A percentile compares a stretch with the other conserved stretches of the same genome.
phyloP scores from a whole-genome alignment of 1,140 invertebrate species.

The Lucilia cuprina region DNA sequence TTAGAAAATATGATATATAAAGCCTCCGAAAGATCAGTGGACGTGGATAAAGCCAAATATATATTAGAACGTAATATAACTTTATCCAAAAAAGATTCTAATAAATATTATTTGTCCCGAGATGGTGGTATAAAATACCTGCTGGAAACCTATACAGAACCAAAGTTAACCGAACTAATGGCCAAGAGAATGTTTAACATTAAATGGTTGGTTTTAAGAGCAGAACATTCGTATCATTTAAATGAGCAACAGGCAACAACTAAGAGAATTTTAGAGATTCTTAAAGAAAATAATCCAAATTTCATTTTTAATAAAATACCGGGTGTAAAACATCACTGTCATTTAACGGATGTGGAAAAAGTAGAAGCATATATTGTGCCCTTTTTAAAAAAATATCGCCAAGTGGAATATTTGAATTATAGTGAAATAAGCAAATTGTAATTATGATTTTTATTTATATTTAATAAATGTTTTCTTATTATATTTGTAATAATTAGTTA shows the following conservation, averaged over 20 bases:
- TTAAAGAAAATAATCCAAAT: slow-evolving; percentile 64
- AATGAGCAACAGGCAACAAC: slow-evolving; percentile 54
- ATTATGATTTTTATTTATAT: neutral
- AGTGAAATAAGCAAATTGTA: neutral
- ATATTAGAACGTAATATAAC: slow-evolving; percentile 67
- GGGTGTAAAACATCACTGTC: slow-evolving; percentile 71
- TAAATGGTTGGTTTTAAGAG: slow-evolving; percentile 50
- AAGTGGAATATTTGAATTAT: slow-evolving; percentile 20
- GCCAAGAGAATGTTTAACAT: slow-evolving; percentile 39
- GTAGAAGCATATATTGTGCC: slow-evolving; percentile 66
- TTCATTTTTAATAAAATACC: slow-evolving; percentile 70
- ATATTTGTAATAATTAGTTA: too few relatives aligned
- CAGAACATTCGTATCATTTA: slow-evolving; percentile 37
- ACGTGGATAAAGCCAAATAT: slow-evolving; percentile 64
- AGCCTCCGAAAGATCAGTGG: slow-evolving; percentile 64
- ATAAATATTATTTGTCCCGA: slow-evolving; percentile 68
- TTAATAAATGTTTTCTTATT: too few relatives aligned
- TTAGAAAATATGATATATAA: slow-evolving; percentile 64
- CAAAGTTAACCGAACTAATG: slow-evolving; percentile 37
- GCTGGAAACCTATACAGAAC: slow-evolving; percentile 27
- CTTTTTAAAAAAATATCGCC: slow-evolving; percentile 61
- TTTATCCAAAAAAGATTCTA: slow-evolving; percentile 64
- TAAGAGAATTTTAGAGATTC: slow-evolving; percentile 63
- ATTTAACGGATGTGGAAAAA: slow-evolving; percentile 70
- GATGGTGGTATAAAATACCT: slow-evolving; percentile 65